phyloP scores from a whole-genome alignment of 2,113 vertebrate species.

The Columba livia region DNA sequence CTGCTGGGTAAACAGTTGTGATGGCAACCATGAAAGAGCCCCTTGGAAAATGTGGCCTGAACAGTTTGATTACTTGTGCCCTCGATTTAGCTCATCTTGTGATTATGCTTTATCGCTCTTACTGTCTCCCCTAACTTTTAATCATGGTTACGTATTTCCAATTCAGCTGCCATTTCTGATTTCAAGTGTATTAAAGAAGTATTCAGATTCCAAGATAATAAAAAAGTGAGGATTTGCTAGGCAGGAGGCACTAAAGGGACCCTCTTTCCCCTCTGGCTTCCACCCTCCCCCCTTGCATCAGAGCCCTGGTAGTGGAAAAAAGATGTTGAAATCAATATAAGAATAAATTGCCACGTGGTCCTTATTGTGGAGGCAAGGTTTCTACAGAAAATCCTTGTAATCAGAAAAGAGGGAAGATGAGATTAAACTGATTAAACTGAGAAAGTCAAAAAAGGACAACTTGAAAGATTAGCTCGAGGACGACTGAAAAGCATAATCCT shows the following conservation, averaged over 20 bases:
- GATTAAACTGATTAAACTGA: slow-evolving; percentile 86
- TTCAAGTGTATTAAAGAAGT: neutral
- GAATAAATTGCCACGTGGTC: slow-evolving; percentile 77
- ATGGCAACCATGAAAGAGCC: neutral
- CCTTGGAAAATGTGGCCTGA: neutral
- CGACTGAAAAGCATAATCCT: slow-evolving; percentile 69
- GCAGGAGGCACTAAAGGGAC: neutral
- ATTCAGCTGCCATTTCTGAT: slow-evolving; percentile 32
- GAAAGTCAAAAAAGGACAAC: slow-evolving; percentile 87
- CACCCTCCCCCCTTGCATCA: neutral
- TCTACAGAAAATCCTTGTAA: slow-evolving; percentile 81
- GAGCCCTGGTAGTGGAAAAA: slow-evolving; percentile 38
- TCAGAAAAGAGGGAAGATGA: slow-evolving; percentile 82
- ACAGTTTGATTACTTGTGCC: neutral
- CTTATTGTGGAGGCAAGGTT: slow-evolving; percentile 76
- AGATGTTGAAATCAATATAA: slow-evolving; percentile 77
- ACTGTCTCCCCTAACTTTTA: neutral
- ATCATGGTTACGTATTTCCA: slow-evolving; percentile 14
- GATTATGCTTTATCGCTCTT: neutral
- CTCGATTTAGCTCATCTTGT: neutral
- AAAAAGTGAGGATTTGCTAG: neutral
- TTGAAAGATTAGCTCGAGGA: slow-evolving; percentile 82
- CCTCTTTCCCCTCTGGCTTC: neutral
- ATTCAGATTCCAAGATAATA: neutral
- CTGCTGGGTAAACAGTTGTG: neutral